Conservation (phyloP, 2,113 vertebrate genomes). For the Suricata suricatta region DNA sequence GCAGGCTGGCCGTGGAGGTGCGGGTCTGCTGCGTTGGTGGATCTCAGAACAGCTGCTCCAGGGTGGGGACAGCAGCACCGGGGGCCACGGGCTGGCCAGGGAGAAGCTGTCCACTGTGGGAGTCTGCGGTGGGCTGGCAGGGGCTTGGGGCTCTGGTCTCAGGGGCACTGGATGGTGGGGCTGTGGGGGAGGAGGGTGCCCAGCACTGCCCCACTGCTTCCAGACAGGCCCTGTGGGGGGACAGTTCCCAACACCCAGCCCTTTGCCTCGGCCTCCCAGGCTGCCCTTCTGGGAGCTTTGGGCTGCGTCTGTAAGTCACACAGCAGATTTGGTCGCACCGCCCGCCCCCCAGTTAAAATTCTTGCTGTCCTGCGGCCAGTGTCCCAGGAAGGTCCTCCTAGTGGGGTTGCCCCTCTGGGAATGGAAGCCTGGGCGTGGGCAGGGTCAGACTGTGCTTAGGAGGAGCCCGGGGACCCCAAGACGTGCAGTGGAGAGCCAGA, state of each 20-base stretch:
- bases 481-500: background rate
- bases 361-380: too few relatives aligned
- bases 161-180: background rate
- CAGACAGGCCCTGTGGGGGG: background rate
- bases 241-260: background rate
- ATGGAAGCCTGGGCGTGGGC: background rate
- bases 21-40: fast-evolving
- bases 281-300: background rate
- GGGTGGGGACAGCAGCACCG: background rate
- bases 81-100: fast-evolving
- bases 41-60: background rate
- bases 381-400: too few relatives aligned
- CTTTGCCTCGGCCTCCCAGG: too few relatives aligned
- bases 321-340: too few relatives aligned
- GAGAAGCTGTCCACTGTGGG: background rate
- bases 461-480: background rate
- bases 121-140: background rate
- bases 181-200: background rate
- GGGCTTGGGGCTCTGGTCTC: too few relatives aligned
- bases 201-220: background rate
- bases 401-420: background rate
- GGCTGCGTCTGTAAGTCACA: background rate
- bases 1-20: background rate
- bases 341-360: background rate
- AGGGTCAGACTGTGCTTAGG: background rate